Conservation (phyloP, 2,113 vertebrate genomes). For the Isichthys henryi region DNA sequence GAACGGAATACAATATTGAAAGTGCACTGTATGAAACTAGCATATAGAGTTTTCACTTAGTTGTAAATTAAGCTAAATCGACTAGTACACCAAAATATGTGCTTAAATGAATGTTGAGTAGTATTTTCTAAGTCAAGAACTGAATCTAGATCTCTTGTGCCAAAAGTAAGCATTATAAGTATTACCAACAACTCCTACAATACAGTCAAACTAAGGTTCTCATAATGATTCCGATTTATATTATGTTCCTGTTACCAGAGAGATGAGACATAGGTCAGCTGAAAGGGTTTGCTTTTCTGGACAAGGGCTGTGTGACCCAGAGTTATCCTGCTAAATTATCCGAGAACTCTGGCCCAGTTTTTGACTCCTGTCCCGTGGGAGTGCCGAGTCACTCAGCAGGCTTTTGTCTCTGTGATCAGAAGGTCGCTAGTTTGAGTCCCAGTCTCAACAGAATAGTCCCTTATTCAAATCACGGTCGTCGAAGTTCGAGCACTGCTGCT, state of each 20-base stretch:
- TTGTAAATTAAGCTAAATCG: background rate
- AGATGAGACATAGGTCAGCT: background rate
- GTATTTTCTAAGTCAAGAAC: background rate
- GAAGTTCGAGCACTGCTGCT: too few relatives aligned
- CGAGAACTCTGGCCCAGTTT: too few relatives aligned
- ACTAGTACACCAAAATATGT: background rate
- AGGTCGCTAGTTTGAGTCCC: background rate
- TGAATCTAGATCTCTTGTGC: background rate
- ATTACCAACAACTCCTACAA: background rate
- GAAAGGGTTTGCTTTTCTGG: background rate
- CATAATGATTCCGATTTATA: background rate
- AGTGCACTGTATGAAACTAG: background rate
- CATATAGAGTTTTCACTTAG: background rate
- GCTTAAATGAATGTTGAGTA: background rate
- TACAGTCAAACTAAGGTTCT: background rate
- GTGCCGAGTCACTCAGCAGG: background rate
- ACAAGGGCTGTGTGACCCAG: background rate
- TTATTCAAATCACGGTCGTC: too few relatives aligned
- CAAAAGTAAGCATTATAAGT: background rate
- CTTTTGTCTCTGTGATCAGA: background rate
- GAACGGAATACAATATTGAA: too few relatives aligned
- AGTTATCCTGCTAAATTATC: background rate
- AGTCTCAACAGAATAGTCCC: background rate
- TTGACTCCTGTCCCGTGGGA: background rate
- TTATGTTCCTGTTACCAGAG: background rate